A percentile compares a stretch with the other conserved stretches of the same genome.
These are phyloP conservation scores for Aulostomus chinensis DNA, from an alignment of 2,797 vertebrate genomes.

Conservation along the genomic window DNA sequence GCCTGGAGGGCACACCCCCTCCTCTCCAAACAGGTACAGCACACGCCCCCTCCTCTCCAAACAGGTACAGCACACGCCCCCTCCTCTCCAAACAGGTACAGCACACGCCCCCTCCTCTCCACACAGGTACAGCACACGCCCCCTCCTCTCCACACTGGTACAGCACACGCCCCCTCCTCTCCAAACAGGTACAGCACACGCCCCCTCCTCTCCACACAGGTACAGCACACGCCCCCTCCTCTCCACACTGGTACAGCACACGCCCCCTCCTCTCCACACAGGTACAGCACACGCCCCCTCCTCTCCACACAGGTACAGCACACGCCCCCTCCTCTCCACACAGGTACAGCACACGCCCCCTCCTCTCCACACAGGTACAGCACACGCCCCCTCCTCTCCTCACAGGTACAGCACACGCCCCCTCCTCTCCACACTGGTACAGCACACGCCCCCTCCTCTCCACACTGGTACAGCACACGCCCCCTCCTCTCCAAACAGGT, in stretches of 20 bases:
- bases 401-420: too few species aligned
- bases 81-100: slow-evolving; percentile 84
- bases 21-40: slow-evolving; percentile 82
- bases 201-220: slow-evolving; percentile 86
- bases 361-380: slow-evolving; percentile 82
- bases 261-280: slow-evolving; percentile 84
- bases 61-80: slow-evolving; percentile 79
- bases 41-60: slow-evolving; percentile 80
- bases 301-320: slow-evolving; percentile 82
- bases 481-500: slow-evolving; percentile 85
- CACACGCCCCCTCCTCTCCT: too few species aligned
- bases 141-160: too few species aligned
- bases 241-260: too few species aligned
- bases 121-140: slow-evolving; percentile 78
- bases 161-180: slow-evolving; percentile 81
- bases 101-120: slow-evolving; percentile 78
- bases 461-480: too few species aligned
- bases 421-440: slow-evolving; percentile 85
- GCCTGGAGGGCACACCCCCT: slow-evolving; percentile 85
- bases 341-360: too few species aligned
- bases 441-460: too few species aligned
- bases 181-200: slow-evolving; percentile 80
- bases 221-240: too few species aligned
- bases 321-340: too few species aligned
- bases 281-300: slow-evolving; percentile 76